Percentiles rank a stretch among this genome's conserved stretches.
Evolutionary conservation across 2,113 vertebrate genomes (phyloP).

Genomic region (Forbesichthys agassizii): DNA sequence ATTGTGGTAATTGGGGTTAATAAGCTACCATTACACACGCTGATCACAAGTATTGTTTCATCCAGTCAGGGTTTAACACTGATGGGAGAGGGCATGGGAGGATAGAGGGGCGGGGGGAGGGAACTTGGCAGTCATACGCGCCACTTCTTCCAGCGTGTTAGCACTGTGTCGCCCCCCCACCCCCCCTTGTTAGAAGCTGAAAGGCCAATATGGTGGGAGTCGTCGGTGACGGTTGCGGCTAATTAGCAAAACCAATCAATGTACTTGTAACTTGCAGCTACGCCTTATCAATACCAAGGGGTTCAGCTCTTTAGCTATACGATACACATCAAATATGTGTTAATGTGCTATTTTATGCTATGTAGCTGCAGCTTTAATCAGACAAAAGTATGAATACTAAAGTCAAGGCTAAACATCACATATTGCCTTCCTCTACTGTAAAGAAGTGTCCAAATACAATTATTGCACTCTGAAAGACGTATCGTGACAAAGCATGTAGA

Average conservation of each 20-base stretch:
- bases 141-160: conserved; percentile 70
- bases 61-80: conserved; percentile 78
- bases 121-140: conserved; percentile 62
- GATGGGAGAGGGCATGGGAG: conserved; percentile 66
- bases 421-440: too few relatives aligned
- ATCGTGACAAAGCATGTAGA: too few relatives aligned
- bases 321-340: too few relatives aligned
- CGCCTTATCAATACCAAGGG: too few relatives aligned
- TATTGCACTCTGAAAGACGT: too few relatives aligned
- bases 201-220: conserved; percentile 33
- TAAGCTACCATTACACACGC: conserved; percentile 79
- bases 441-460: too few relatives aligned
- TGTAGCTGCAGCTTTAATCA: too few relatives aligned
- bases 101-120: conserved; percentile 16
- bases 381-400: too few relatives aligned
- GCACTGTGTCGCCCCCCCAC: conserved; percentile 48
- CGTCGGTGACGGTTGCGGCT: conserved; percentile 8
- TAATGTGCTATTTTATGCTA: too few relatives aligned
- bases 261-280: too few relatives aligned
- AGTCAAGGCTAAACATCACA: too few relatives aligned
- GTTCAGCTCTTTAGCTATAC: too few relatives aligned
- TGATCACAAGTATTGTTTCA: conserved; percentile 83
- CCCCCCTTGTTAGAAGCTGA: conserved; percentile 38
- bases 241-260: conserved; percentile 24
- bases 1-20: conserved; percentile 85